Evolutionary conservation across 2,888 invertebrate genomes (phyloP).

Genomic region (Andrena flavipes): DNA sequence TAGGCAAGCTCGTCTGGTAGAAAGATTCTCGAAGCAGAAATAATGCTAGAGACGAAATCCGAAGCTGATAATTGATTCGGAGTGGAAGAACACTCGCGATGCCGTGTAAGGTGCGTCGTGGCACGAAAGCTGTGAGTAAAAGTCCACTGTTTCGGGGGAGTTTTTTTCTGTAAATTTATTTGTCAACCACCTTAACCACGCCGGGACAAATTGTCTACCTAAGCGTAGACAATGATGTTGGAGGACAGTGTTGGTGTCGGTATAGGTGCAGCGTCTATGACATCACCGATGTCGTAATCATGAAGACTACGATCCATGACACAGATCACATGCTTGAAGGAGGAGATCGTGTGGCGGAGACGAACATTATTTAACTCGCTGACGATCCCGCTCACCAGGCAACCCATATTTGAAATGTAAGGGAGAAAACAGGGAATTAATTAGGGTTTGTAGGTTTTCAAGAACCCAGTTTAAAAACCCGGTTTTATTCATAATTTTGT

Average conservation of each 20-base stretch:
- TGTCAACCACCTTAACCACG: neutral
- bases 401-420: neutral
- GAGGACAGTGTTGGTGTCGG: slow-evolving; percentile 33
- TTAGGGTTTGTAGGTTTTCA: too few species aligned
- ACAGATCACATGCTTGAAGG: slow-evolving; percentile 60
- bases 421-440: too few species aligned
- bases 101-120: too few species aligned
- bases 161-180: neutral
- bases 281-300: slow-evolving; percentile 78
- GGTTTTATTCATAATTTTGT: too few species aligned
- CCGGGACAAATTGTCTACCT: slow-evolving; percentile 47
- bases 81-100: too few species aligned
- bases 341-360: slow-evolving; percentile 48
- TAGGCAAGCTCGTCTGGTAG: too few species aligned
- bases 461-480: too few species aligned
- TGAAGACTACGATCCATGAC: slow-evolving; percentile 70
- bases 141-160: too few species aligned
- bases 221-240: slow-evolving; percentile 53
- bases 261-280: slow-evolving; percentile 65
- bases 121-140: too few species aligned
- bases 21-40: too few species aligned
- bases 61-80: too few species aligned
- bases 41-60: too few species aligned
- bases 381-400: neutral
- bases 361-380: slow-evolving; percentile 4